phyloP scores from a whole-genome alignment of 2,888 invertebrate genomes.

The Andrena bicolor region DNA sequence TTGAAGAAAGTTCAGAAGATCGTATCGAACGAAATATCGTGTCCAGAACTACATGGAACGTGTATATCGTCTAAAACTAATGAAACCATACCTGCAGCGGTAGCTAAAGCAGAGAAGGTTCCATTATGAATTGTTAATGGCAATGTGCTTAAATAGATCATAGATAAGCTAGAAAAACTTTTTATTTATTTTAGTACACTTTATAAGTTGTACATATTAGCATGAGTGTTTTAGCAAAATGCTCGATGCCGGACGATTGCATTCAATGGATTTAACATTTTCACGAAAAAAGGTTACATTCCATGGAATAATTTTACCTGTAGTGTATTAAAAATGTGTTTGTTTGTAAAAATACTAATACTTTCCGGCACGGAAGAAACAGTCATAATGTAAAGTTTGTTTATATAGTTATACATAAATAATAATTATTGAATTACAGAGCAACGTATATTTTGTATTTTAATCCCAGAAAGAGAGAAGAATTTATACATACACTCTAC shows the following conservation, averaged over 20 bases:
- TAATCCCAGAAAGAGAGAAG: background rate
- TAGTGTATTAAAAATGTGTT: constrained; percentile 8
- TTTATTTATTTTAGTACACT: constrained; percentile 55
- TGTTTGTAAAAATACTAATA: constrained; percentile 13
- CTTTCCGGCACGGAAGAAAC: constrained; percentile 4
- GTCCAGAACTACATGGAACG: constrained; percentile 92
- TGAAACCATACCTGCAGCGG: constrained; percentile 93
- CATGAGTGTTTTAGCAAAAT: constrained; percentile 24
- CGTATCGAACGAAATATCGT: constrained; percentile 89
- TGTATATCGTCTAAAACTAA: constrained; percentile 92
- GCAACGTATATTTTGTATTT: constrained; percentile 17
- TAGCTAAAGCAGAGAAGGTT: constrained; percentile 86
- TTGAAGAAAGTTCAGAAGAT: constrained; percentile 91
- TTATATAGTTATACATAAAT: constrained; percentile 33
- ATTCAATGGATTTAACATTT: constrained; percentile 21
- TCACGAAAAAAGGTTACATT: constrained; percentile 51
- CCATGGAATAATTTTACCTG: constrained; percentile 41
- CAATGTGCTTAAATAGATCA: constrained; percentile 34
- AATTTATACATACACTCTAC: no score
- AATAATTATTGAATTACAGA: constrained; percentile 30
- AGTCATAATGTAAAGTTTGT: constrained; percentile 25
- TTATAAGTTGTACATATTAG: constrained; percentile 53
- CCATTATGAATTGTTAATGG: constrained; percentile 52
- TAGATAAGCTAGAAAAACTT: constrained; percentile 46
- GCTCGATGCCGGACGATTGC: constrained; percentile 37